These are phyloP conservation scores for Novumbra hubbsi DNA, from an alignment of 2,797 vertebrate genomes.

Conservation along the genomic window DNA sequence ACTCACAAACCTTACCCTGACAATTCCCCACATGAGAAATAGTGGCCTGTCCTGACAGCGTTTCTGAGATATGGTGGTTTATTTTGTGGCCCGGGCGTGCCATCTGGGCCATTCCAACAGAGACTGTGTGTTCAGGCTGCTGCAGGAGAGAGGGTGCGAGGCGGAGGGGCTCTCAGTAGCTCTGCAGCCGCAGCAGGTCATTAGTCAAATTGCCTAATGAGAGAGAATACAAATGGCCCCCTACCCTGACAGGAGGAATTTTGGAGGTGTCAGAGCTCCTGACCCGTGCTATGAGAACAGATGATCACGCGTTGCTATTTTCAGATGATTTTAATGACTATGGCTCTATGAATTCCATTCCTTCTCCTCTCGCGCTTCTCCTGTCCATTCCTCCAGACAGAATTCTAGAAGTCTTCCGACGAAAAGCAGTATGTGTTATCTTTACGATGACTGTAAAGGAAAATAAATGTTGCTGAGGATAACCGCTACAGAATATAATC, in stretches of 20 bases:
- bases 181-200: conserved; percentile 70
- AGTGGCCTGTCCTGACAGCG: conserved; percentile 66
- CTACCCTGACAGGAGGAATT: conserved; percentile 77
- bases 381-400: conserved; percentile 55
- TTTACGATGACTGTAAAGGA: conserved; percentile 55
- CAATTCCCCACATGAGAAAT: conserved; percentile 68
- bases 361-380: conserved; percentile 66
- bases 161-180: conserved; percentile 67
- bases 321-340: conserved; percentile 84
- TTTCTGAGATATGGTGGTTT: conserved; percentile 79
- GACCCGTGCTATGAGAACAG: conserved; percentile 83
- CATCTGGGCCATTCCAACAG: conserved; percentile 81
- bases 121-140: conserved; percentile 68
- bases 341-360: conserved; percentile 71
- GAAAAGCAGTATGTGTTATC: conserved; percentile 55
- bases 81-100: conserved; percentile 73
- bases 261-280: conserved; percentile 78
- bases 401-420: conserved; percentile 45
- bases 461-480: conserved; percentile 58
- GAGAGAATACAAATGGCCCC: conserved; percentile 76
- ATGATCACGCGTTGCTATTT: conserved; percentile 83
- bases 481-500: conserved; percentile 48
- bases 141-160: conserved; percentile 46
- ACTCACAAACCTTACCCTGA: conserved; percentile 66
- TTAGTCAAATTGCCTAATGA: conserved; percentile 79